These are phyloP conservation scores for Aurelia sp. DNA, from an alignment of 30 jellyfish, hydroid and myxozoan species.

Conservation along the genomic window DNA sequence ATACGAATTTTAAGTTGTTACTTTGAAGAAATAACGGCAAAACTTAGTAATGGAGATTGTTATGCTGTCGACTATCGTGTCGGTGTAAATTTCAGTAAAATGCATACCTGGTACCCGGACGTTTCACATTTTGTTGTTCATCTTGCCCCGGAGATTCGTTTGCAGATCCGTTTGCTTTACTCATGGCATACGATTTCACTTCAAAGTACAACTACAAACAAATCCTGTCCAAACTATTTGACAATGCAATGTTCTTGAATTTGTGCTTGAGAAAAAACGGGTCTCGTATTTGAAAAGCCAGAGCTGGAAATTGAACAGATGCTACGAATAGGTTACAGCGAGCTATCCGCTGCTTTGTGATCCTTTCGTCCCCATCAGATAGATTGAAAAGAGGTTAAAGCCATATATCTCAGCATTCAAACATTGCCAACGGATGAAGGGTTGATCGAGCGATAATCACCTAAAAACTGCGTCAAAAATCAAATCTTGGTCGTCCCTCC, in stretches of 20 bases:
- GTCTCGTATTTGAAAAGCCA: constrained; percentile 20
- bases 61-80: too few species aligned
- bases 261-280: constrained; percentile 34
- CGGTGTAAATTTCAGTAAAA: neutral
- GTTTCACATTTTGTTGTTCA: constrained; percentile 43
- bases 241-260: constrained; percentile 23
- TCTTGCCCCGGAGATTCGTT: constrained; percentile 45
- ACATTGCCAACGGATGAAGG: constrained; percentile 1
- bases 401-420: constrained; percentile 7
- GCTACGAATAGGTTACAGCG: constrained; percentile 5
- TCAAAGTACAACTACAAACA: neutral
- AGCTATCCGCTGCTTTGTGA: constrained; percentile 6
- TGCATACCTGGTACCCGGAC: constrained; percentile 76
- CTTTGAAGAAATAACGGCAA: too few species aligned
- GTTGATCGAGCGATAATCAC: neutral
- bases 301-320: constrained; percentile 70
- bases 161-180: constrained; percentile 70
- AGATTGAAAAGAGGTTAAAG: neutral
- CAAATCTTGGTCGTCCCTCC: constrained; percentile 23
- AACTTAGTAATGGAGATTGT: too few species aligned
- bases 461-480: neutral
- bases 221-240: neutral
- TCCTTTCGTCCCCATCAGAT: constrained; percentile 12
- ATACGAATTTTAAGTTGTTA: too few species aligned
- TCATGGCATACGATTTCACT: constrained; percentile 30